Conservation (phyloP, 2,888 invertebrate species). For the Thyatira batis region DNA sequence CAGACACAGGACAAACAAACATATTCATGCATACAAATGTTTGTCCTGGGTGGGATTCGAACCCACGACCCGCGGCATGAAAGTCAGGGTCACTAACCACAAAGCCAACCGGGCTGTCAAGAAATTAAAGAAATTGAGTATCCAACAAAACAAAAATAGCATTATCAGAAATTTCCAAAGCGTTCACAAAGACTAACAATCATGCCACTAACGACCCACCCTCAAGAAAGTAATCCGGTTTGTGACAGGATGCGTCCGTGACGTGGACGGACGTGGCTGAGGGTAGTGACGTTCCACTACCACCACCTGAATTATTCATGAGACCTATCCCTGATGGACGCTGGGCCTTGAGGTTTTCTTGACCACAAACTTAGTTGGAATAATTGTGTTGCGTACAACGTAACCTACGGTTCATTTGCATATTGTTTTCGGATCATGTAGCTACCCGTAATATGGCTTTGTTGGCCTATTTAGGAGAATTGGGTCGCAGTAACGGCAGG, state of each 20-base stretch:
- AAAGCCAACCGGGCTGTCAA: too few species aligned
- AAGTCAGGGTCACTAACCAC: too few species aligned
- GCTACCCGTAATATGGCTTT: not conserved
- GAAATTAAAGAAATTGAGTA: too few species aligned
- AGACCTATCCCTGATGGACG: conserved; percentile 17
- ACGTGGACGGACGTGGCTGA: conserved; percentile 20
- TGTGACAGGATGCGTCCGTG: conserved; percentile 17
- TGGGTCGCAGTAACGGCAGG: not conserved
- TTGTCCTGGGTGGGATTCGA: too few species aligned
- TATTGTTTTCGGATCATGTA: conserved; percentile 2
- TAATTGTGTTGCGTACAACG: conserved; percentile 17
- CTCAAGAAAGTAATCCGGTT: conserved; percentile 25
- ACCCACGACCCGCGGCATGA: too few species aligned
- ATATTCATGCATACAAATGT: too few species aligned
- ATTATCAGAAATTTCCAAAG: too few species aligned
- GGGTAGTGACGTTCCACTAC: conserved; percentile 22
- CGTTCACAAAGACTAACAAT: too few species aligned
- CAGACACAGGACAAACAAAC: too few species aligned
- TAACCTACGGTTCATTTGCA: conserved; percentile 17
- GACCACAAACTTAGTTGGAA: conserved; percentile 19
- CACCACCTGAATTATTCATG: conserved; percentile 30
- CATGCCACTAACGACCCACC: conserved; percentile 16
- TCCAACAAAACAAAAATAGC: too few species aligned
- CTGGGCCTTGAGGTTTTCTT: conserved; percentile 19
- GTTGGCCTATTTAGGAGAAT: not conserved